Percentiles rank a stretch among this genome's conserved stretches.
phyloP scores from a whole-genome alignment of 2,113 vertebrate species.

The human (Homo sapiens) region GRCh38 chr2:145853501-145854000 shows the following conservation, averaged over 20 bases:
- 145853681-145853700: background rate
- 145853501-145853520: background rate
- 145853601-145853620: too few species aligned
- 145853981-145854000: too few species aligned
- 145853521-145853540: background rate
- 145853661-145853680: background rate
- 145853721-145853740: background rate
- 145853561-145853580: background rate
- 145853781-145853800: background rate
- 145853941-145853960: too few species aligned
- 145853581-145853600: background rate
- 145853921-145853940: too few species aligned
- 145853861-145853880: too few species aligned
- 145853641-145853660: background rate
- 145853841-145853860: too few species aligned
- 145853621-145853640: background rate
- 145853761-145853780: background rate
- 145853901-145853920: too few species aligned
- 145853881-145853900: too few species aligned
- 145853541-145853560: background rate
- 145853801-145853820: too few species aligned
- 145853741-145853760: background rate
- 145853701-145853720: background rate
- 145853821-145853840: too few species aligned
- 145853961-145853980: too few species aligned